phyloP scores from a whole-genome alignment of 2,888 invertebrate genomes.

The Ochropleura plecta region DNA sequence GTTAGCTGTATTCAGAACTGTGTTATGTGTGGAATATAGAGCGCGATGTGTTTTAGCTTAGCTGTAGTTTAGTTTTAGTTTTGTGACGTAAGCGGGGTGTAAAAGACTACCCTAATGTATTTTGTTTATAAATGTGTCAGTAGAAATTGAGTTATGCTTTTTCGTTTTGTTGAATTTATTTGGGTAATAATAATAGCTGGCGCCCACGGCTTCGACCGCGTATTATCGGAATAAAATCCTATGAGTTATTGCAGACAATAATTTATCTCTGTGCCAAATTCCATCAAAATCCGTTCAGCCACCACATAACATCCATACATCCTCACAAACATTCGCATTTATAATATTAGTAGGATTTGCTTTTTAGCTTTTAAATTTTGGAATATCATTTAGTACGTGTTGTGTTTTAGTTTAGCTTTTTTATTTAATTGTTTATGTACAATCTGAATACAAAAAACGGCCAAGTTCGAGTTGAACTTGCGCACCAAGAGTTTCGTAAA shows the following conservation, averaged over 20 bases:
- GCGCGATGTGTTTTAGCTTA: constrained; percentile 30
- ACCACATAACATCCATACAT: no score
- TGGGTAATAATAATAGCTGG: neutral
- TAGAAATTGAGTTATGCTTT: neutral
- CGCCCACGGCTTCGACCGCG: no score
- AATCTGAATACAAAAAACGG: no score
- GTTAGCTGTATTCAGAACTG: constrained; percentile 59
- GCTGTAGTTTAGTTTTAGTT: neutral
- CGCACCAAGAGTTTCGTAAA: no score
- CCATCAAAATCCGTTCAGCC: no score
- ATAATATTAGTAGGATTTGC: no score
- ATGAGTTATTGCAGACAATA: no score
- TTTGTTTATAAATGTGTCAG: neutral
- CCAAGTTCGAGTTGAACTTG: no score
- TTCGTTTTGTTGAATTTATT: neutral
- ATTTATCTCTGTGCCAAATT: no score
- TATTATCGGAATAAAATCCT: no score
- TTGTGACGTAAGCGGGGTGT: neutral
- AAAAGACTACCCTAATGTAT: neutral
- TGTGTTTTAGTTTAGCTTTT: neutral
- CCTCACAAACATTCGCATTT: no score
- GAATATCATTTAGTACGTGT: neutral
- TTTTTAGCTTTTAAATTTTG: neutral
- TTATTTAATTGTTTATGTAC: no score
- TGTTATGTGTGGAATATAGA: constrained; percentile 44